phyloP scores from a whole-genome alignment of 35 echinoderm and acorn worm genomes.

The Lytechinus variegatus region DNA sequence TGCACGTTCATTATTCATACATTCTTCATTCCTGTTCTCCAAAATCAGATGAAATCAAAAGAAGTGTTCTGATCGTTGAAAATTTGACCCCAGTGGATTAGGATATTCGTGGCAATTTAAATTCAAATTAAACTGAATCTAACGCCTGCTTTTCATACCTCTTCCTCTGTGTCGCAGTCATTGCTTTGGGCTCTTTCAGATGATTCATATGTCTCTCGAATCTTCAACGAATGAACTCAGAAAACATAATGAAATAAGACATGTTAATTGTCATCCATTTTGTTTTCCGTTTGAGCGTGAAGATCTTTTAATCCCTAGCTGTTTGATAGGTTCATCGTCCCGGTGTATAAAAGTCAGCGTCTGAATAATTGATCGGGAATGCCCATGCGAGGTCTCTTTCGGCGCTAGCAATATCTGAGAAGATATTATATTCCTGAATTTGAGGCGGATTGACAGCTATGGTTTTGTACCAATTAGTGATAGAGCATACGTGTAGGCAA shows the following conservation, averaged over 20 bases:
- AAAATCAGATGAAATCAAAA: background rate
- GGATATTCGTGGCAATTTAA: background rate
- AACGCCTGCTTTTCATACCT: background rate
- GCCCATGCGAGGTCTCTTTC: background rate
- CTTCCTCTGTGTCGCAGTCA: background rate
- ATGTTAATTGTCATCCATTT: background rate
- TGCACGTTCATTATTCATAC: no score
- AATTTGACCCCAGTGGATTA: background rate
- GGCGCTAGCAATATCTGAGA: background rate
- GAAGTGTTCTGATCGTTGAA: background rate
- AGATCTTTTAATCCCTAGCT: background rate
- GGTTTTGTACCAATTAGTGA: background rate
- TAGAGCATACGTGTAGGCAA: background rate
- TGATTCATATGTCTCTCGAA: background rate
- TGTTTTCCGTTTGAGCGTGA: background rate
- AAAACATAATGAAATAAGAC: no score
- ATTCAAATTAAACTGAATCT: background rate
- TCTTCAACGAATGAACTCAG: no score
- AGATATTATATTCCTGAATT: background rate
- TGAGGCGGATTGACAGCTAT: background rate
- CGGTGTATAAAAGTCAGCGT: background rate
- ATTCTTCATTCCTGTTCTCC: background rate
- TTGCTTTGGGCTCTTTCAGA: no score
- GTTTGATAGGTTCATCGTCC: background rate
- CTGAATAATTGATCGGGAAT: background rate